Base-by-base conservation (phyloP, 2,113 vertebrate genomes). In the Salvelinus fontinalis region DNA sequence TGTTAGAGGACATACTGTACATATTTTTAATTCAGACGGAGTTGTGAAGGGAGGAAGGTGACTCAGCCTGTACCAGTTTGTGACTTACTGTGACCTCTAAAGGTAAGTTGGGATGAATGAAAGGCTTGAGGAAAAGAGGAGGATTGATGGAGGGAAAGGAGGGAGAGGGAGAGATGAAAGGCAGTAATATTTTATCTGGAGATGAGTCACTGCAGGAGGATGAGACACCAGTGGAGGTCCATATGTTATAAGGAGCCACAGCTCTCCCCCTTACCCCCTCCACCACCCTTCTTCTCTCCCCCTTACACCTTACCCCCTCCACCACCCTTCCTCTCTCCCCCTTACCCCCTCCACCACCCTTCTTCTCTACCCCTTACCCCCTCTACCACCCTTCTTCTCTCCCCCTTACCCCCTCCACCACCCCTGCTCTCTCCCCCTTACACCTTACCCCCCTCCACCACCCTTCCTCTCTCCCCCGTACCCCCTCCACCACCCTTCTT, bases 201-300 rank as follows among this genome's bases (percentile, higher is more conserved):
- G 68, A 69, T 71, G 69, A 67, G 16, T 74, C 70, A 73, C 74
- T 51, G 29, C 67, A 48, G 34, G 44, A 20, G 26, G 69, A 75
- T 82, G 71, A 78, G 80, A 78, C 48, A 71, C 74, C 67, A 75
- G 31, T 60, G 70, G 74, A 77, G 69, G 76, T 82, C 73, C 81
- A 78, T 76, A 78, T 83, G 75, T 81, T 83, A 88, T 79, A 54
- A 13, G 51, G 51, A 54, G 51, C 44, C 51, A 70, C 76, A 39
- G 67, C 24, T 65, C 73, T 74, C 75, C 49, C 31, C 9, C 2
- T 27, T 27, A 29, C 27, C 27, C 27, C 27, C 27, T 29, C 27
- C 27, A 29, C 29, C 29, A 31, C 29, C 29, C 5, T 5, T 31
- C 29, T 4, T 31, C 4, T 1, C 29, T 31, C 29, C 29, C 29